A percentile compares a stretch with the other conserved stretches of the same genome.
Conservation (phyloP, 2,113 vertebrate genomes). For the Aplodontia rufa region DNA sequence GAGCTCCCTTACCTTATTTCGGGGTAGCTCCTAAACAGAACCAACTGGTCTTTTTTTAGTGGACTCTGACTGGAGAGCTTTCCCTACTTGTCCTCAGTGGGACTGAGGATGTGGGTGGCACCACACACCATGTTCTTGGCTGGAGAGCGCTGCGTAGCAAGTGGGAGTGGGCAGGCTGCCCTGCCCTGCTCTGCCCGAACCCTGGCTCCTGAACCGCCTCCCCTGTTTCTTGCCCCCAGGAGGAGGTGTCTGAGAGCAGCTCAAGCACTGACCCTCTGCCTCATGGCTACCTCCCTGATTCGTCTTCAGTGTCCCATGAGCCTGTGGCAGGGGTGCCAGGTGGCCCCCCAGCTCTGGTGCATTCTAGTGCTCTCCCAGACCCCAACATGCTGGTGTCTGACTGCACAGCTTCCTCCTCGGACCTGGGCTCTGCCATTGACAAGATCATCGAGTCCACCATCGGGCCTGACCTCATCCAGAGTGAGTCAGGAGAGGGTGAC, state of each 20-base stretch:
- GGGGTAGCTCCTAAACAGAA: neutral
- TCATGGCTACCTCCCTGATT: slow-evolving; percentile 93
- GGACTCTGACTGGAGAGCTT: neutral
- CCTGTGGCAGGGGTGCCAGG: slow-evolving; percentile 90
- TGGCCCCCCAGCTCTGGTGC: slow-evolving; percentile 91
- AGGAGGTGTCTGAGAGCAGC: slow-evolving; percentile 93
- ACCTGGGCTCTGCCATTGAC: slow-evolving; percentile 95
- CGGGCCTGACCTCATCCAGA: slow-evolving; percentile 94
- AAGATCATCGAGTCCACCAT: slow-evolving; percentile 98
- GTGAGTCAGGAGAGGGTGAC: slow-evolving; percentile 81
- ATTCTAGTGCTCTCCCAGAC: slow-evolving; percentile 92
- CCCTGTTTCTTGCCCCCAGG: slow-evolving; percentile 78
- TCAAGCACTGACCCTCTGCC: slow-evolving; percentile 90
- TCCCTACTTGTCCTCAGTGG: neutral
- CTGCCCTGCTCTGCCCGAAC: neutral
- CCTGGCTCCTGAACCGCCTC: neutral
- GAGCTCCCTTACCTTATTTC: neutral
- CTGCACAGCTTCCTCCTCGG: slow-evolving; percentile 94
- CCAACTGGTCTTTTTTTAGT: neutral
- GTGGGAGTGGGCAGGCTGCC: neutral
- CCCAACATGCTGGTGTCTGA: slow-evolving; percentile 92
- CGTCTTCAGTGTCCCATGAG: slow-evolving; percentile 89
- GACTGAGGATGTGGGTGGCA: neutral
- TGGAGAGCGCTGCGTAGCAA: neutral
- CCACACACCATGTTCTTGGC: neutral